Evolutionary conservation across 2,113 vertebrate genomes (phyloP).

Genomic region (Gallinago paraguaiae): DNA sequence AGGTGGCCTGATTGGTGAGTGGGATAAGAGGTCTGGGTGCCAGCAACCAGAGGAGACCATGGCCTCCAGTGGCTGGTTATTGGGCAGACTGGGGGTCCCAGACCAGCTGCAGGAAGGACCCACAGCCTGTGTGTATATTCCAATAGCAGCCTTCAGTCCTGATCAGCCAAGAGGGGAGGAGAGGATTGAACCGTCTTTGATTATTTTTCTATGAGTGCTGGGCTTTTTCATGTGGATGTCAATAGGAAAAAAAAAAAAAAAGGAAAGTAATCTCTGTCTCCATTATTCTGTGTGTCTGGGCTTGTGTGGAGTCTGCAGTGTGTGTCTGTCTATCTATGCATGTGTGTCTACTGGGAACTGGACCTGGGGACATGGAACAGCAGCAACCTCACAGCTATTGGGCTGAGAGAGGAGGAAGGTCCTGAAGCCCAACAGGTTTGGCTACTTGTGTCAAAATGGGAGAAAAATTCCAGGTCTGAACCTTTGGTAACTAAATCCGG

Average conservation of each 20-base stretch:
- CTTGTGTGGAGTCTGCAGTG: rapidly evolving
- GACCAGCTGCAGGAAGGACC: neutral
- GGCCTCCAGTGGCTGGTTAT: neutral
- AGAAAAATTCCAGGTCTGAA: neutral
- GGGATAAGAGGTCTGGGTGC: neutral
- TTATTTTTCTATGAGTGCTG: neutral
- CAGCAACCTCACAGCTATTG: rapidly evolving
- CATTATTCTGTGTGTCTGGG: neutral
- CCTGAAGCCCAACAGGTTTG: neutral
- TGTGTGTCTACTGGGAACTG: neutral
- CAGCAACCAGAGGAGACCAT: neutral
- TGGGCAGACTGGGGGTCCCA: neutral
- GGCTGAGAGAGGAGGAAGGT: neutral
- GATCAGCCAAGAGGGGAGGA: neutral
- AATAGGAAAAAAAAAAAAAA: neutral
- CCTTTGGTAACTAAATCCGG: neutral
- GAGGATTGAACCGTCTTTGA: neutral
- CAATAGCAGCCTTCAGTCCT: neutral
- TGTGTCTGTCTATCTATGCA: neutral
- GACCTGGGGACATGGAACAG: neutral
- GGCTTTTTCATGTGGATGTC: neutral
- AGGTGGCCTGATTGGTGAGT: neutral
- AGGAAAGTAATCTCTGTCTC: neutral
- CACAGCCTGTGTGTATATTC: neutral
- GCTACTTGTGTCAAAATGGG: neutral